Conservation (phyloP, 1,140 invertebrate genomes). For the Drosophila ohnishii region DNA sequence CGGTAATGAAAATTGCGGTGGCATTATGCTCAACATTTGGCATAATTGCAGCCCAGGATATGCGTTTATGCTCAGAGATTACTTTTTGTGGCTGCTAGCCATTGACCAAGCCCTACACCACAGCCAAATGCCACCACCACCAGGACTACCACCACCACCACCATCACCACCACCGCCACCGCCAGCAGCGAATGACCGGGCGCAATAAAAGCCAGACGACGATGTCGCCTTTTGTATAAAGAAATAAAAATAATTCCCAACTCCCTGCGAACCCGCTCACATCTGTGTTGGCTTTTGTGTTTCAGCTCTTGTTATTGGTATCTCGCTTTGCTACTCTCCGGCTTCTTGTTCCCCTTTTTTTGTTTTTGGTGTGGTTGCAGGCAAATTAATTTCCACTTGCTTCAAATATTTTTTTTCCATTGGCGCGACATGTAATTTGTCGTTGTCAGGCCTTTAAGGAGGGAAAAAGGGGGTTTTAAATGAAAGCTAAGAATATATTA, state of each 20-base stretch:
- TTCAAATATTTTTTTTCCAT: conserved; percentile 9
- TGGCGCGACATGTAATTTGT: conserved; percentile 31
- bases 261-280: conserved; percentile 5
- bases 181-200: conserved; percentile 44
- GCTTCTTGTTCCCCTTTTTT: conserved; percentile 7
- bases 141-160: conserved; percentile 20
- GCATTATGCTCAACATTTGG: conserved; percentile 77
- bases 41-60: conserved; percentile 78
- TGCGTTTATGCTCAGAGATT: conserved; percentile 80
- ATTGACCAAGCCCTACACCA: conserved; percentile 55
- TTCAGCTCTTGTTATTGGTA: conserved; percentile 37
- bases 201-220: conserved; percentile 77
- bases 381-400: conserved; percentile 69
- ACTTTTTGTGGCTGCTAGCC: conserved; percentile 73
- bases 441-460: conserved; percentile 4
- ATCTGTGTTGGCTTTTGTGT: conserved; percentile 37
- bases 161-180: conserved; percentile 11
- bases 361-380: conserved; percentile 18
- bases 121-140: conserved; percentile 28
- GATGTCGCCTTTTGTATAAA: conserved; percentile 73
- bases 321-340: conserved; percentile 28
- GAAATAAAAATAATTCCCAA: conserved; percentile 72
- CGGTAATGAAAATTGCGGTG: conserved; percentile 77
- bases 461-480: not conserved
- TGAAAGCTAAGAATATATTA: not conserved